Evolutionary conservation across 2,797 vertebrate genomes (phyloP).

Genomic region (Chrysocyon brachyurus): DNA sequence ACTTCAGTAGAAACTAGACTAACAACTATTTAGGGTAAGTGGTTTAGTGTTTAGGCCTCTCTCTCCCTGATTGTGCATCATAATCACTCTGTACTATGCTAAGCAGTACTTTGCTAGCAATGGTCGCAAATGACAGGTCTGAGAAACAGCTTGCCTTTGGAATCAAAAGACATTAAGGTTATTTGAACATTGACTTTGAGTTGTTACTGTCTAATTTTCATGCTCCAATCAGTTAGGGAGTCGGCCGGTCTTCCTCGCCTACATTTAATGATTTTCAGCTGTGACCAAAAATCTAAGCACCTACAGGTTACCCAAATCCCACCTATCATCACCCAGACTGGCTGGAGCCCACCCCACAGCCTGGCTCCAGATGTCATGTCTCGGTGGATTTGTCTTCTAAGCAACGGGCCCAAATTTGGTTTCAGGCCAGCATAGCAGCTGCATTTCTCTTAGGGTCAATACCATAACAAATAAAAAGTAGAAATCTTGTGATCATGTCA

Average conservation of each 20-base stretch:
- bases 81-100: not conserved
- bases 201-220: slow-evolving; percentile 23
- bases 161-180: not conserved
- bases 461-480: not conserved
- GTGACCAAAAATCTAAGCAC: not conserved
- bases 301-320: not conserved
- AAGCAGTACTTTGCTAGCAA: not conserved
- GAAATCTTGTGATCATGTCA: slow-evolving; percentile 35
- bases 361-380: not conserved
- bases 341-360: not conserved
- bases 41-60: not conserved
- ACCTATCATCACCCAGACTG: not conserved
- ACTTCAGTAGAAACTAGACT: not conserved
- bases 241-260: not conserved
- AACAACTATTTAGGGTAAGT: slow-evolving; percentile 5
- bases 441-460: slow-evolving; percentile 51
- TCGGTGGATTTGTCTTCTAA: not conserved
- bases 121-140: not conserved
- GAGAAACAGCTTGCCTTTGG: slow-evolving; percentile 24
- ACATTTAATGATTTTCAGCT: not conserved
- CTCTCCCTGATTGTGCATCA: not conserved
- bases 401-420: not conserved
- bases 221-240: not conserved
- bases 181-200: not conserved
- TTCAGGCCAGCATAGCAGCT: slow-evolving; percentile 22